Evolutionary conservation across 2,797 vertebrate genomes (phyloP).

Genomic region (Sebastes steindachneri): DNA sequence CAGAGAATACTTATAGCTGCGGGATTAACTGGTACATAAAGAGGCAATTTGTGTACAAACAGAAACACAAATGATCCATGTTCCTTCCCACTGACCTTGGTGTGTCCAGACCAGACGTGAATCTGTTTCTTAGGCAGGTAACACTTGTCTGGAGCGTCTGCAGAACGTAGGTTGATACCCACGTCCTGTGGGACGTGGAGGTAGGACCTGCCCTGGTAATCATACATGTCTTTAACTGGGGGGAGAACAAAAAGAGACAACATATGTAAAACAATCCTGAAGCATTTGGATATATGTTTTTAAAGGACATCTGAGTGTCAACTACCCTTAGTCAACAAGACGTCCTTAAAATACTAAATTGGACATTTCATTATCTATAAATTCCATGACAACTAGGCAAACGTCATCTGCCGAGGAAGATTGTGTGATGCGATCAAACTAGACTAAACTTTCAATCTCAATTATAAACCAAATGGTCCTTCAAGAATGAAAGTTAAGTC

Average conservation of each 20-base stretch:
- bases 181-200: constrained; percentile 98
- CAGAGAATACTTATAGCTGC: neutral
- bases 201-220: constrained; percentile 98
- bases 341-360: neutral
- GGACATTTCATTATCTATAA: neutral
- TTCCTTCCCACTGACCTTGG: constrained; percentile 85
- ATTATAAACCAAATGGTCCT: neutral
- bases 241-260: neutral
- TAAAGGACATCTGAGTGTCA: neutral
- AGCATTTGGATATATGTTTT: neutral
- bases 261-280: neutral
- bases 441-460: neutral
- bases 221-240: constrained; percentile 97
- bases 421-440: neutral
- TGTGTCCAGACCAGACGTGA: constrained; percentile 98
- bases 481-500: neutral
- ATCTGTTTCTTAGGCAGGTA: constrained; percentile 98
- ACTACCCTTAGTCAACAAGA: neutral
- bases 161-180: constrained; percentile 93
- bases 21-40: neutral
- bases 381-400: neutral
- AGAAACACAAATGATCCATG: neutral
- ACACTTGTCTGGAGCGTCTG: constrained; percentile 94
- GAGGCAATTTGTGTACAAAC: neutral
- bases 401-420: neutral